Evolutionary conservation across 2,888 invertebrate species (phyloP).

Genomic region (Caenorhabditis macrosperma): DNA sequence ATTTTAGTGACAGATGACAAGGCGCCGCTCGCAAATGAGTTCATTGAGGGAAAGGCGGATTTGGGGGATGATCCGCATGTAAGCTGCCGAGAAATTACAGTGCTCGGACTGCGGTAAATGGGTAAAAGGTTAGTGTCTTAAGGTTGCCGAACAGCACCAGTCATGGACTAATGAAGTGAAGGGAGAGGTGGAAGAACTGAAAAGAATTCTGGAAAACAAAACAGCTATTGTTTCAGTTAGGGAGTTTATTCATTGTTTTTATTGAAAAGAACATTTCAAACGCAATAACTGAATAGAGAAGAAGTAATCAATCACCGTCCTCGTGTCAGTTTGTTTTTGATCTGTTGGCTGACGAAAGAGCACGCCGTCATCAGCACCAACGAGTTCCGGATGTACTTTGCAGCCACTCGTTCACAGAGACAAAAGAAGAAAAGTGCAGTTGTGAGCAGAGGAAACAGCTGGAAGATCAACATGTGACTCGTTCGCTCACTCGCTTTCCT

Average conservation of each 20-base stretch:
- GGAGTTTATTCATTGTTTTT: no score
- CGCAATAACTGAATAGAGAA: no score
- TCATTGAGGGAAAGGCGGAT: constrained; percentile 36
- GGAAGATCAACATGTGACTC: constrained; percentile 50
- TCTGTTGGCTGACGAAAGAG: constrained; percentile 1
- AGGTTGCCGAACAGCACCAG: no score
- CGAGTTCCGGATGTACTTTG: constrained; percentile 30
- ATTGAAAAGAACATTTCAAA: no score
- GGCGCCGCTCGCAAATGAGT: constrained; percentile 49
- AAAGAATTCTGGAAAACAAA: no score
- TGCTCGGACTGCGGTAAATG: constrained; percentile 15
- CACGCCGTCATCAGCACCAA: constrained; percentile 12
- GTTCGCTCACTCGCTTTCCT: constrained; percentile 18
- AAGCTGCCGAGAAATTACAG: constrained; percentile 50
- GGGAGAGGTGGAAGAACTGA: no score
- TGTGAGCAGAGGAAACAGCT: constrained; percentile 42
- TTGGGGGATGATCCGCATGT: constrained; percentile 49
- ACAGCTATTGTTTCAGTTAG: no score
- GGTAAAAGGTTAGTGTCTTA: neutral
- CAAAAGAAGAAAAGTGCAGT: constrained; percentile 27
- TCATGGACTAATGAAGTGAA: no score
- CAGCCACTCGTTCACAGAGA: constrained; percentile 25
- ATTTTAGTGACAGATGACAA: constrained; percentile 62
- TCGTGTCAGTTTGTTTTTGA: constrained; percentile 15
- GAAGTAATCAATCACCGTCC: constrained; percentile 5